Base-by-base conservation (phyloP, 2,888 invertebrate species). In the Agriotes lineatus region DNA sequence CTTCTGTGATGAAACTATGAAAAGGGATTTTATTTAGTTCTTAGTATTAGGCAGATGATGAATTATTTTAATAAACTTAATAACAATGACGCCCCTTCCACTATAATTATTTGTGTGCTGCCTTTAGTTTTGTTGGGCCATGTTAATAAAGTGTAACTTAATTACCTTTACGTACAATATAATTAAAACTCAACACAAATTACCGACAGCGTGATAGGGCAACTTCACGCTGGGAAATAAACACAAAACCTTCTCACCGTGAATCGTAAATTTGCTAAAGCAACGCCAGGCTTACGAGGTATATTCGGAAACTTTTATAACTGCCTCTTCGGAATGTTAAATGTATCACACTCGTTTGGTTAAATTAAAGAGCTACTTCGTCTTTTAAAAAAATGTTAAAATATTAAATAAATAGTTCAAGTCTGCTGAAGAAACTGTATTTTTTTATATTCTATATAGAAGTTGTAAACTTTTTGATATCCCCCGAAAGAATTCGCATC, bases 131-230 rank as follows among this genome's bases (percentile, higher is more conserved):
- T 63, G 48, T 69, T 69, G 50, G 58, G 42, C 44, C 25, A 50
- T 69, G 45, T 62, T 64, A 65, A 56, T 62, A 61, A 56, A 61
- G 62, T 64, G 42, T 66, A 60, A 66, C 59, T 66, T 69, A 69
- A 69, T 69, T 64, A 59, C 63, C 19, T 63, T 58, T 52, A 18
- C 35, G 54, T 54, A 58, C 18, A 58, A 58, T 65, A 50, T 69
- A 69, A 69, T 69, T 69, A 69, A 69, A 69, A 59, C 52, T 64
- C 57, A 60, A 64, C 54, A 64, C 60, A 64, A 64, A 69, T 68
- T 68, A 58, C 68, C 57, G 42, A 48, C 67, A 67, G 48, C 59
- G 59, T 68, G 68, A 68, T 68, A 59, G 45, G 50, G 68, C 68
- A 68, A 68, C 54, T 63, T 68, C 58, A 33, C 9, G 30, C 30